Evolutionary conservation across 2,797 vertebrate species (phyloP), one percentile per base, ranked within the genome.

Genomic region (Gambelia wislizenii): DNA sequence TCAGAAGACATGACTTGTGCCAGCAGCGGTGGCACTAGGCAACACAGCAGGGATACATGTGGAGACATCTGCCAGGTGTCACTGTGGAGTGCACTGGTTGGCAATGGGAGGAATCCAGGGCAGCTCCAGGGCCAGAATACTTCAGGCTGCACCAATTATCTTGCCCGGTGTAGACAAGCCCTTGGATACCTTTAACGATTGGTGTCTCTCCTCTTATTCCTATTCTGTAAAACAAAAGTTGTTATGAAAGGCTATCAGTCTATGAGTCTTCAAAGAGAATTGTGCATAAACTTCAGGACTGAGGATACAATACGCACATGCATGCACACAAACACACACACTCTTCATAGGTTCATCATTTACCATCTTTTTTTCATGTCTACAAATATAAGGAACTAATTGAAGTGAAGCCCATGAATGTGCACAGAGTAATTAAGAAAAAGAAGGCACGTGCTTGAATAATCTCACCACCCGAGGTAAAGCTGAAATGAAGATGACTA

Each of bases 401-500:
- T 9, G 83, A 90, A 94, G 27, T 27, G 30, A 90, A 90, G 76
- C 90, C 47, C 30, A 0, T 85, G 85, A 87, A 72, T 18, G 52
- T 67, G 9, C 94, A 91, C 79, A 39, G 76, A 85, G 93, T 79
- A 90, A 95, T 95, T 91, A 94, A 88, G 74, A 91, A 64, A 93
- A 93, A 86, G 52, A 80, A 94, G 95, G 90, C 87, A 89, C 84
- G 0, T 89, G 91, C 89, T 91, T 79, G 92, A 92, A 92, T 89
- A 92, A 86, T 93, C 90, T 91, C 67, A 36, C 79, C 0, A 0
- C 88, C 85, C 61, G 86, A 89, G 88, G 90, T 95, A 91, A 94
- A 90, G 85, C 0, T 92, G 90, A 95, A 95, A 94, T 89, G 42
- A 95, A 95, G 92, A 92, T 90, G 91, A 94, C 75, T 0, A 4